Evolutionary conservation across 2,113 vertebrate genomes (phyloP), one percentile per base, ranked within the genome.

Genomic region (Lamprologus lemairii): DNA sequence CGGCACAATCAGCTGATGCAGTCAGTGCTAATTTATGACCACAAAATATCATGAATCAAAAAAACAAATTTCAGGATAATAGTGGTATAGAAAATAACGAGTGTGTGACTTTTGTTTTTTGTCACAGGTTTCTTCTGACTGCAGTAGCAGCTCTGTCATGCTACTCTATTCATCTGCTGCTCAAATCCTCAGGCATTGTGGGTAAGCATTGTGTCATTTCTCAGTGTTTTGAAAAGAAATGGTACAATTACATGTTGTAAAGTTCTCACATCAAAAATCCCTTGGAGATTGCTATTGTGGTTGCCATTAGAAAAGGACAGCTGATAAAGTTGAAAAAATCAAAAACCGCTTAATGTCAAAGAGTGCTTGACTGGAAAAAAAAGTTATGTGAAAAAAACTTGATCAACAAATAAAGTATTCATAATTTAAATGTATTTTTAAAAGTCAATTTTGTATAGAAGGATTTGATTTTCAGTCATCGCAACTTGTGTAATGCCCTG

Each of bases 161-260:
- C 81, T 99, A 99, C 87, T 99, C 99, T 89, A 98, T 99, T 94
- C 98, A 99, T 85, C 95, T 99, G 90, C 94, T 99, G 90, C 97
- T 99, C 79, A 99, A 99, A 95, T 97, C 98, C 81, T 98, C 99
- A 0, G 99, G 98, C 71, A 96, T 99, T 47, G 99, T 99, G 88
- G 99, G 99, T 99, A 95, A 98, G 97, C 9, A 53, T 60, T 19
- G 17, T 31, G n/a, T 54, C 68, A 31, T 14, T 12, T 81, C 16
- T 81, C 4, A 4, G 5, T 14, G 53, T 26, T 51, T n/a, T 58
- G 21, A 16, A 60, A 71, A 26, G 35, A 81, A 73, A 51, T 12
- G 21, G 7, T n/a, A 5, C 28, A 21, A 21, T 17, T 37, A 16
- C 9, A 17, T 7, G 28, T 81, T 17, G 21, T 51, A 42, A 31